Percentiles rank a stretch among this genome's conserved stretches.
Evolutionary conservation across 2,888 invertebrate species (phyloP).

Genomic region (Cremastobaeus sp.): DNA sequence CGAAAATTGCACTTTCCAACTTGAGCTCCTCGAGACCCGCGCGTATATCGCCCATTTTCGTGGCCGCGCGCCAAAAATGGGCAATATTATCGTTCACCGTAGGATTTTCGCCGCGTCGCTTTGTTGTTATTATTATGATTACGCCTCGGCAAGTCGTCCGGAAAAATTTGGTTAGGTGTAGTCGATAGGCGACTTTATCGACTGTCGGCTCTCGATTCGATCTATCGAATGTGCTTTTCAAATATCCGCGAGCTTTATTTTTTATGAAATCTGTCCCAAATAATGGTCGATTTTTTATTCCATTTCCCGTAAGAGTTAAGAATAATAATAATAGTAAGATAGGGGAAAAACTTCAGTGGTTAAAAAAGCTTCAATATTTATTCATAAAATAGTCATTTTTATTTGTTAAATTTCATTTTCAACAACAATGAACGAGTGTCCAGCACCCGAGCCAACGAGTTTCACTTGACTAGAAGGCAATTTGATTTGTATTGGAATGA

Average conservation of each 20-base stretch:
- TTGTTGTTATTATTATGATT: conserved; percentile 52
- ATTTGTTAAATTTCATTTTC: conserved; percentile 32
- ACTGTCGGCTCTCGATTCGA: neutral
- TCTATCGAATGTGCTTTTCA: neutral
- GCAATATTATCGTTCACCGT: conserved; percentile 35
- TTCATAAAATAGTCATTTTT: neutral
- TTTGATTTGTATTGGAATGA: conserved; percentile 77
- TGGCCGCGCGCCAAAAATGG: conserved; percentile 53
- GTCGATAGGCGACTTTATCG: too few species aligned
- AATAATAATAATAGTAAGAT: too few species aligned
- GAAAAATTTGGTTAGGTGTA: conserved; percentile 34
- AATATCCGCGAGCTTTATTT: too few species aligned
- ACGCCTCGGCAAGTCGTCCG: conserved; percentile 7
- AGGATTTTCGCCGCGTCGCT: conserved; percentile 28
- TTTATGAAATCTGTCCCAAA: too few species aligned
- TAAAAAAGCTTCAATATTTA: too few species aligned
- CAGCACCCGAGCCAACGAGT: conserved; percentile 75
- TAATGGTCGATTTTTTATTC: too few species aligned
- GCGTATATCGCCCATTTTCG: conserved; percentile 78
- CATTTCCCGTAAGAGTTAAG: too few species aligned
- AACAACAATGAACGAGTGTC: conserved; percentile 76
- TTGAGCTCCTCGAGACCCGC: conserved; percentile 78
- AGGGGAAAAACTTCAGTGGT: too few species aligned
- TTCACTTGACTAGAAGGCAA: conserved; percentile 57
- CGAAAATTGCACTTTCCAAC: conserved; percentile 84